phyloP scores from a whole-genome alignment of 2,888 invertebrate genomes.

The Lissonota sp. region DNA sequence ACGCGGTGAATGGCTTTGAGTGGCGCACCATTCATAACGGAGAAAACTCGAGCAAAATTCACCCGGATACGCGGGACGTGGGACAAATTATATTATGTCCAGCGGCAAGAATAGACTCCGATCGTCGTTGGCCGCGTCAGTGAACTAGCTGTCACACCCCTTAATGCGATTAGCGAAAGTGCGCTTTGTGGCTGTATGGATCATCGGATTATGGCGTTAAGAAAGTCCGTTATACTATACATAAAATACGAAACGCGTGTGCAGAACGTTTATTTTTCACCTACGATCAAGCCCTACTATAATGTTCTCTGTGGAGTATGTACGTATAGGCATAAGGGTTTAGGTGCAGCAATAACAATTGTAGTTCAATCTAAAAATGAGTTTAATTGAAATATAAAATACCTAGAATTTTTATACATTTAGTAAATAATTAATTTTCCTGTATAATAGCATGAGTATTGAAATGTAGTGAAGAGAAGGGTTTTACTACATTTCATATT shows the following conservation, averaged over 20 bases:
- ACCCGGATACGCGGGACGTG: constrained; percentile 41
- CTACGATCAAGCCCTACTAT: constrained; percentile 15
- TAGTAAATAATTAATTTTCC: too few relatives aligned
- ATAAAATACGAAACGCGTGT: constrained; percentile 28
- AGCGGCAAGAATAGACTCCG: constrained; percentile 53
- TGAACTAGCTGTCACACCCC: constrained; percentile 53
- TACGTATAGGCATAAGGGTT: too few relatives aligned
- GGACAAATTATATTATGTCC: constrained; percentile 67
- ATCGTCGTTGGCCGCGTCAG: constrained; percentile 28
- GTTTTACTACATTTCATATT: too few relatives aligned
- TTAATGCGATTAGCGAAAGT: constrained; percentile 75
- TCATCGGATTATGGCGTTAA: constrained; percentile 65
- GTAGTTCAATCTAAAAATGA: too few relatives aligned
- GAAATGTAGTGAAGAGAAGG: too few relatives aligned
- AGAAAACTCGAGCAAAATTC: constrained; percentile 5
- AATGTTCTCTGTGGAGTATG: constrained; percentile 1
- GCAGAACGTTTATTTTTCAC: constrained; percentile 23
- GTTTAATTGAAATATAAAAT: too few relatives aligned
- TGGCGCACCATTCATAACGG: constrained; percentile 43
- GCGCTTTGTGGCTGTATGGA: constrained; percentile 71
- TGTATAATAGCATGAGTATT: too few relatives aligned
- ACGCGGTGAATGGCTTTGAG: constrained; percentile 53
- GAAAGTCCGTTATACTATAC: constrained; percentile 23
- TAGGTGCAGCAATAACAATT: too few relatives aligned
- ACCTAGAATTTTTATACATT: too few relatives aligned